Evolutionary conservation across 1,140 invertebrate genomes (phyloP).

Genomic region (Zaprionus africanus): DNA sequence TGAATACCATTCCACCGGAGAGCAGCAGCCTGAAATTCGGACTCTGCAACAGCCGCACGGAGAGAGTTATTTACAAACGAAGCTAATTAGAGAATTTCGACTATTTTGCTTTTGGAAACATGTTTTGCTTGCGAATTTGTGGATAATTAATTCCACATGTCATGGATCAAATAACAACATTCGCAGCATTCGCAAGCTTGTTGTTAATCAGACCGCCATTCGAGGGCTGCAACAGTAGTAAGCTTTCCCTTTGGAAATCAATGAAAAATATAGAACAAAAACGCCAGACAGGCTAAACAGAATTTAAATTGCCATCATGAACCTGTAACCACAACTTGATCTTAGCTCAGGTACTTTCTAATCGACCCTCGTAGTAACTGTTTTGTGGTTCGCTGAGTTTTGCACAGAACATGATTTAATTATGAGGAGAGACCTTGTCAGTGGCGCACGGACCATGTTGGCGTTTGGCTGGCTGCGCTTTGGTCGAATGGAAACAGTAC

Average conservation of each 20-base stretch:
- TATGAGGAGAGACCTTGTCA: conserved; percentile 33
- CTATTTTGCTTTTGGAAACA: conserved; percentile 1
- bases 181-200: not conserved
- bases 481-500: not conserved
- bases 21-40: not conserved
- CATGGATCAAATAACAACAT: conserved; percentile 16
- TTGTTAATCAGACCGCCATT: not conserved
- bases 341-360: not conserved
- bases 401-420: conserved; percentile 54
- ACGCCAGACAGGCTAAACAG: not conserved
- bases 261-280: not conserved
- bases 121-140: conserved; percentile 4
- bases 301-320: not conserved
- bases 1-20: not conserved
- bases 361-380: conserved; percentile 11
- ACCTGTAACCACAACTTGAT: not conserved
- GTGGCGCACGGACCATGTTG: not conserved
- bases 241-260: not conserved
- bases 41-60: not conserved
- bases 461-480: not conserved
- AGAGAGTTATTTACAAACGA: conserved; percentile 22
- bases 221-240: not conserved
- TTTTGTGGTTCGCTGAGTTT: conserved; percentile 29
- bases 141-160: conserved; percentile 8
- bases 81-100: conserved; percentile 32